Percentiles rank a stretch among this genome's conserved stretches.
Evolutionary conservation across 2,113 vertebrate genomes (phyloP).

Genomic region (Microcebus ravelobensis): DNA sequence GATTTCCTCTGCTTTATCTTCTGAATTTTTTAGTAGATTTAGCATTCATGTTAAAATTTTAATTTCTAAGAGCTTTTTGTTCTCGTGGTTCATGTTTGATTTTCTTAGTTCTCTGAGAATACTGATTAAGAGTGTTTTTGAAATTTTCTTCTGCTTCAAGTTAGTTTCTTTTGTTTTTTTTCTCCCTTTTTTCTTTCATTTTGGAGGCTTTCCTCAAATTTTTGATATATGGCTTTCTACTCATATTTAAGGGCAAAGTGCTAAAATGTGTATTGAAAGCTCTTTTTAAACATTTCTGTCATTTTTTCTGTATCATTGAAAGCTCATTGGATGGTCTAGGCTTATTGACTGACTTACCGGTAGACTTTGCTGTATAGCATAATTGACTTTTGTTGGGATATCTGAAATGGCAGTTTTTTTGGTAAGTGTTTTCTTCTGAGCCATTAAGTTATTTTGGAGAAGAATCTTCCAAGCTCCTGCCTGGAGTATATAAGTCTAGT

Average conservation of each 20-base stretch:
- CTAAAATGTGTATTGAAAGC: background rate
- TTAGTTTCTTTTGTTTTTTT: background rate
- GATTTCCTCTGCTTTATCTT: background rate
- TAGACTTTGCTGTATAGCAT: background rate
- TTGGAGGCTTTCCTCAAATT: background rate
- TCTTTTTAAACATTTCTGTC: too few species aligned
- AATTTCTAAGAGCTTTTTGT: constrained; percentile 4
- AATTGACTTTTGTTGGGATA: background rate
- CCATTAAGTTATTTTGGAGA: background rate
- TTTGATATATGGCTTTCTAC: background rate
- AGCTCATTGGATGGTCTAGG: background rate
- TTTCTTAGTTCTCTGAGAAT: background rate
- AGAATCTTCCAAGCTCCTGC: background rate
- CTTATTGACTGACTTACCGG: background rate
- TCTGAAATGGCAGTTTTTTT: background rate
- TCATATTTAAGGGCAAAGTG: background rate
- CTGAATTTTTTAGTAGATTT: background rate
- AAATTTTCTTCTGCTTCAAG: background rate
- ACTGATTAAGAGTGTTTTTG: background rate
- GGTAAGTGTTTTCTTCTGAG: background rate
- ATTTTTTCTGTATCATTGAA: background rate
- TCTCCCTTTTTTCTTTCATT: background rate
- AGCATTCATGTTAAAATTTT: background rate
- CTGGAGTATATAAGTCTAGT: background rate
- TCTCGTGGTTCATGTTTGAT: background rate